These are phyloP conservation scores for Poeciliopsis presidionis DNA, from an alignment of 2,797 vertebrate species.

Conservation along the genomic window DNA sequence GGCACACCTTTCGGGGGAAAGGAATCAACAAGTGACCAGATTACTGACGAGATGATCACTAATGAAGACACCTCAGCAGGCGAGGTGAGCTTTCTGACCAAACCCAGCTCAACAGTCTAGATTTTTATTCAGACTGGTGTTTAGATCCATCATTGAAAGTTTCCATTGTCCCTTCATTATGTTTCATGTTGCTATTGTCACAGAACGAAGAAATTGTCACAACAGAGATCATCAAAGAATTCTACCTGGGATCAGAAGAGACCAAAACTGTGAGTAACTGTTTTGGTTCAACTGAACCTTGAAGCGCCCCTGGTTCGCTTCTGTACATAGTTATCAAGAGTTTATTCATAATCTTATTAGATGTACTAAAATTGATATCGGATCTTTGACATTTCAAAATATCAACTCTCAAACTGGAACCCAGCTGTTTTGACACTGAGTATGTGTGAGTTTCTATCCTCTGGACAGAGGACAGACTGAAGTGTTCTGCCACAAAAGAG, in stretches of 20 bases:
- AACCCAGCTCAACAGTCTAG: not conserved
- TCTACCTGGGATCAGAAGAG: slow-evolving; percentile 90
- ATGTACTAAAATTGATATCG: not conserved
- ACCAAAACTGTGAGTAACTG: slow-evolving; percentile 87
- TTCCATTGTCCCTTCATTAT: not conserved
- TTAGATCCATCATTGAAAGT: not conserved
- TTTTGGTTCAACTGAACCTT: not conserved
- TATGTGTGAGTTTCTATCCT: not conserved
- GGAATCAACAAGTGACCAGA: slow-evolving; percentile 61
- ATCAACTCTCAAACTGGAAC: not conserved
- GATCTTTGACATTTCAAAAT: not conserved
- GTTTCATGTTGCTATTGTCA: slow-evolving; percentile 65
- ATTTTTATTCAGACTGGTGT: not conserved
- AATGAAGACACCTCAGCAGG: slow-evolving; percentile 73
- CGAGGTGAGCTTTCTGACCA: slow-evolving; percentile 32
- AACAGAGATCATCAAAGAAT: slow-evolving; percentile 92
- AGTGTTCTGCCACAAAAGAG: not conserved
- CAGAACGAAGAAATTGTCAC: slow-evolving; percentile 82
- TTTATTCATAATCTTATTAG: not conserved
- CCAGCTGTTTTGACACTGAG: not conserved
- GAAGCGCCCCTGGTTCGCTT: not conserved
- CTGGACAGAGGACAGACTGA: not conserved
- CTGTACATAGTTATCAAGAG: not conserved
- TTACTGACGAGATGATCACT: slow-evolving; percentile 77
- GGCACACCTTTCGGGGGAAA: slow-evolving; percentile 69